Evolutionary conservation across 2,888 invertebrate genomes (phyloP), one percentile per base, ranked within the genome.

Genomic region (Epinotia ramella): DNA sequence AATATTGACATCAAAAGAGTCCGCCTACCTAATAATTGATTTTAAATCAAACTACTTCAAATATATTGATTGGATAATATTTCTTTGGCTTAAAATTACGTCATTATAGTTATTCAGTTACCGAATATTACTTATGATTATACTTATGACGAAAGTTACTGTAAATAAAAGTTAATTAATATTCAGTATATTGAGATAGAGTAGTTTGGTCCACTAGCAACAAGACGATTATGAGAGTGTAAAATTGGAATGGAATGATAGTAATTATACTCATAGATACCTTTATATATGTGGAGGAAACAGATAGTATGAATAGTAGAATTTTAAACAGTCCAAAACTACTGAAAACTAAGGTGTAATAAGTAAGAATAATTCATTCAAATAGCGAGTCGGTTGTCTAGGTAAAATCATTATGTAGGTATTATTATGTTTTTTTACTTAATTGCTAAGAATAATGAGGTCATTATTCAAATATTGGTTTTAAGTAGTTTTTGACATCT

Each of bases 141-240:
- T 49, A 67, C 60, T 76, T 76, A 62, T 53, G 44, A 60, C 3
- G 20, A 66, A 65, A 62, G 44, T 76, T 33, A 76, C 33, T 71
- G 75, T 71, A 72, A 76, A 20, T 67, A 72, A 76, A 76, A 40
- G 28, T 67, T 67, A 74, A 64, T 70, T 67, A 74, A 64, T 70
- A 66, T 76, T 76, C 72, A 65, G 64, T 72, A 77, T 72, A 73
- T 24, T 77, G 71, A 72, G 57, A 82, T 83, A 83, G 78, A 80
- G 82, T 63, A 84, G 81, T 82, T 88, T 89, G 89, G 89, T 89
- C 89, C 89, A 82, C 88, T 89, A 88, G 82, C 78, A 83, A 86
- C 82, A 80, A 82, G 82, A 80, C 66, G 72, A 73, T 73, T 66
- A 79, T 73, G 79, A 75, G 77, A 81, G 80, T 82, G 79, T 75